phyloP scores from a whole-genome alignment of 2,888 invertebrate species.

The Tipula confusa region DNA sequence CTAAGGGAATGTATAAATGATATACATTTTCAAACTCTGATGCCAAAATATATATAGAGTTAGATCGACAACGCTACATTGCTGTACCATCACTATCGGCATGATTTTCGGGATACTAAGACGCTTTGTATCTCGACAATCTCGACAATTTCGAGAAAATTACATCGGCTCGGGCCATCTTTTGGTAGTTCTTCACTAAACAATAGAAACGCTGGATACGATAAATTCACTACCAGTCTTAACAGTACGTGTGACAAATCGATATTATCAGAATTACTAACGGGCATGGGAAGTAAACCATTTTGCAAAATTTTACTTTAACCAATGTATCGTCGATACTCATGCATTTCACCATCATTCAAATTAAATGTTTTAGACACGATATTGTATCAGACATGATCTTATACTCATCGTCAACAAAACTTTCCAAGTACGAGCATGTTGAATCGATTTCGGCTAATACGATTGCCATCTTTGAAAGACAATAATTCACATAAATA shows the following conservation, averaged over 20 bases:
- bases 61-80: conserved; percentile 82
- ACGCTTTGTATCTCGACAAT: conserved; percentile 81
- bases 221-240: conserved; percentile 82
- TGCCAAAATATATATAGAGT: conserved; percentile 78
- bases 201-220: conserved; percentile 82
- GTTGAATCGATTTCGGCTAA: conserved; percentile 50
- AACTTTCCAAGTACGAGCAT: conserved; percentile 48
- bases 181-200: conserved; percentile 81
- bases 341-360: conserved; percentile 82
- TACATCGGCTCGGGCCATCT: conserved; percentile 70
- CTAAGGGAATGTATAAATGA: conserved; percentile 76
- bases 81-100: conserved; percentile 91
- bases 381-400: conserved; percentile 48
- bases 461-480: conserved; percentile 44
- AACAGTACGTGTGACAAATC: conserved; percentile 85
- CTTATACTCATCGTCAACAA: conserved; percentile 46
- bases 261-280: conserved; percentile 69
- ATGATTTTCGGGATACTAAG: conserved; percentile 67
- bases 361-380: conserved; percentile 49
- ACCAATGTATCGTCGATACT: conserved; percentile 83
- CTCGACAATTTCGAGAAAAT: conserved; percentile 73
- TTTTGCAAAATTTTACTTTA: conserved; percentile 83
- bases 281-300: conserved; percentile 84
- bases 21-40: conserved; percentile 81
- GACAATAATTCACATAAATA: not conserved